Evolutionary conservation across 2,888 invertebrate species (phyloP).

Genomic region (Scelioninae gen. 2): DNA sequence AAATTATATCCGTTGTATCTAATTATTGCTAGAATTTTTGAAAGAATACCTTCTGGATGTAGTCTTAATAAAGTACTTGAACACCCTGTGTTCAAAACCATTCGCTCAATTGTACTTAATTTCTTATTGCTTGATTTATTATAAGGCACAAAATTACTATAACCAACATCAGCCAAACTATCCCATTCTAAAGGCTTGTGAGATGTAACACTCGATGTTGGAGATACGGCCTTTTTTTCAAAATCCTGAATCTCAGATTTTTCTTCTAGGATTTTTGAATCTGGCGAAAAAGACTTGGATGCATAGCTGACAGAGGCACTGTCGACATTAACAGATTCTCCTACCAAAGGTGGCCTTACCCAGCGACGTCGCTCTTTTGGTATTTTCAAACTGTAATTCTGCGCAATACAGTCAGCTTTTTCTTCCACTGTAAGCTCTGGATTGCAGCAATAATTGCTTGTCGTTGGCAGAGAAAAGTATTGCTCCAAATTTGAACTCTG

Average conservation of each 20-base stretch:
- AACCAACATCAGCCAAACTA: slow-evolving; percentile 91
- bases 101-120: slow-evolving; percentile 80
- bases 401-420: slow-evolving; percentile 60
- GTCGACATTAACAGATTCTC: slow-evolving; percentile 69
- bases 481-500: slow-evolving; percentile 81
- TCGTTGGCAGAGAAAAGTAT: slow-evolving; percentile 77
- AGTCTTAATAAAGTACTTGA: slow-evolving; percentile 74
- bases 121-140: slow-evolving; percentile 76
- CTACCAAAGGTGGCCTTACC: slow-evolving; percentile 74
- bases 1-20: too few species aligned
- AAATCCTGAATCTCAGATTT: slow-evolving; percentile 65
- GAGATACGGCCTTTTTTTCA: slow-evolving; percentile 76
- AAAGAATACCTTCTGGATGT: slow-evolving; percentile 75
- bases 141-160: slow-evolving; percentile 77
- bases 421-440: slow-evolving; percentile 62
- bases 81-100: slow-evolving; percentile 76
- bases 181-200: slow-evolving; percentile 90
- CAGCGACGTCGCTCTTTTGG: slow-evolving; percentile 72
- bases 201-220: slow-evolving; percentile 85
- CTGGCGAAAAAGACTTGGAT: slow-evolving; percentile 64
- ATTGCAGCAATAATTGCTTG: slow-evolving; percentile 65
- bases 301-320: slow-evolving; percentile 63
- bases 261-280: slow-evolving; percentile 66
- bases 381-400: slow-evolving; percentile 64
- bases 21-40: too few species aligned